phyloP scores from a whole-genome alignment of 2,113 vertebrate genomes.

The Anser brachyrhynchus region DNA sequence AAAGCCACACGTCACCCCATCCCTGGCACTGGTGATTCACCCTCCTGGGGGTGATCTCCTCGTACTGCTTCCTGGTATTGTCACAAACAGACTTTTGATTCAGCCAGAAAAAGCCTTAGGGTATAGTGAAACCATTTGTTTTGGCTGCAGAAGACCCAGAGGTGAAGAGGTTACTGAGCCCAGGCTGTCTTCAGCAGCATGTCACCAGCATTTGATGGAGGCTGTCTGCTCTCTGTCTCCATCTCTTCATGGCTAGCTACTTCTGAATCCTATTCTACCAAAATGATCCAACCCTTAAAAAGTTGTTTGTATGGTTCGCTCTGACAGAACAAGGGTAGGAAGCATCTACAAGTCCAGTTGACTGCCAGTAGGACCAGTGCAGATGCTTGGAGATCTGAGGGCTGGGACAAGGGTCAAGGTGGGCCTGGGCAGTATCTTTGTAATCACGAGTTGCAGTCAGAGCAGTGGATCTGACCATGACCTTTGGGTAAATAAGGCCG shows the following conservation, averaged over 20 bases:
- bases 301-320: constrained; percentile 3
- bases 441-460: not conserved
- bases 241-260: not conserved
- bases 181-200: not conserved
- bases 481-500: not conserved
- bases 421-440: not conserved
- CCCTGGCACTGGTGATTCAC: not conserved
- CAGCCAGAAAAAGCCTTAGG: not conserved
- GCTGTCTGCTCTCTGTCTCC: not conserved
- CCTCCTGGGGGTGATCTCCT: not conserved
- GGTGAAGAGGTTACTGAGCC: not conserved
- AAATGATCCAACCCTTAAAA: not conserved
- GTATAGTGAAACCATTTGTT: not conserved
- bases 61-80: not conserved
- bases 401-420: not conserved
- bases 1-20: rapidly evolving
- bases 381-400: not conserved
- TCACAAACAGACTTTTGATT: not conserved
- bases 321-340: constrained; percentile 50
- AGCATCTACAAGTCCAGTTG: not conserved
- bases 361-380: not conserved
- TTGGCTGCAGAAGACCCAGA: not conserved
- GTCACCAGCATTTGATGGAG: not conserved
- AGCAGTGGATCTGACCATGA: not conserved
- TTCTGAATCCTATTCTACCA: not conserved